A percentile compares a stretch with the other conserved stretches of the same genome.
These are phyloP conservation scores for Diplolepis rosae DNA, from an alignment of 2,888 invertebrate species.

Conservation along the genomic window DNA sequence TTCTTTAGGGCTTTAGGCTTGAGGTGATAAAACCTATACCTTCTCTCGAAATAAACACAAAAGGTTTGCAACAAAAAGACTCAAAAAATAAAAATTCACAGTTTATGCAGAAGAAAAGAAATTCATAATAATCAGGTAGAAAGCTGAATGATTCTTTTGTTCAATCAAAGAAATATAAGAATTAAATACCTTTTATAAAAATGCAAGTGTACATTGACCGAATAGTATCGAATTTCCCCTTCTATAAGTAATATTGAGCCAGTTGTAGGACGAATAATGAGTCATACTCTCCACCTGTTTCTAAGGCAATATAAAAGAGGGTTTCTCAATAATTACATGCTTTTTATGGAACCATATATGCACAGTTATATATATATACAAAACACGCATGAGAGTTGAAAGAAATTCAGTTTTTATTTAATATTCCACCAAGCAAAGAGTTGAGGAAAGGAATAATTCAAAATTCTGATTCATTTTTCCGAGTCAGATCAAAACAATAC, in stretches of 20 bases:
- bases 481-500: no score
- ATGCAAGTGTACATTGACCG: neutral
- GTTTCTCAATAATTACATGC: slow-evolving; percentile 12
- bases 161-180: neutral
- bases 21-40: no score
- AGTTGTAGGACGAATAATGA: slow-evolving; percentile 18
- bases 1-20: neutral
- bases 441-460: neutral
- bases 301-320: slow-evolving; percentile 22
- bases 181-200: neutral
- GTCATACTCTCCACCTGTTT: slow-evolving; percentile 25
- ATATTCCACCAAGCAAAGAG: neutral
- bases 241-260: slow-evolving; percentile 25
- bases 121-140: no score
- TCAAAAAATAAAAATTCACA: no score
- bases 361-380: no score
- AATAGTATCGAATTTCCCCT: neutral
- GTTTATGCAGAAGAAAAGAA: no score
- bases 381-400: neutral
- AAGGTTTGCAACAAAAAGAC: no score
- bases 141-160: neutral
- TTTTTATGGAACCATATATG: slow-evolving; percentile 11
- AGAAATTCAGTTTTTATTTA: neutral
- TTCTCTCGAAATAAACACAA: no score
- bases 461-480: no score